These are phyloP conservation scores for Hofmannophila pseudospretella DNA, from an alignment of 2,888 invertebrate species.

Conservation along the genomic window DNA sequence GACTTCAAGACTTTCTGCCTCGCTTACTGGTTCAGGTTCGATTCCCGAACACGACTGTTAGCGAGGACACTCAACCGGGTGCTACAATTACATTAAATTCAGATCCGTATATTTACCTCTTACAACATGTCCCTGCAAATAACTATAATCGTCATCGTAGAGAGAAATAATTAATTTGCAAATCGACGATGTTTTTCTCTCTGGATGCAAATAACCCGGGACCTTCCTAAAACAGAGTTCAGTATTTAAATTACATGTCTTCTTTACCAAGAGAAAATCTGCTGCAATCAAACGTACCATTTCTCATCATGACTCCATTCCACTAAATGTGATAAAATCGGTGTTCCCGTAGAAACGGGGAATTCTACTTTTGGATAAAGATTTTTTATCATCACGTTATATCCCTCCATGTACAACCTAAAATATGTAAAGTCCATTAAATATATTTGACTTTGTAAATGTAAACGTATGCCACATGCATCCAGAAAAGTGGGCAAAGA, in stretches of 20 bases:
- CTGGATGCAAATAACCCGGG: background rate
- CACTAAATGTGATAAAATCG: conserved; percentile 87
- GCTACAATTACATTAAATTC: no score
- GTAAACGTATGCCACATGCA: no score
- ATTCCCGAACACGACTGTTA: no score
- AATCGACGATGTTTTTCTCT: background rate
- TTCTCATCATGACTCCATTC: conserved; percentile 88
- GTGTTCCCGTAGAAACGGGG: conserved; percentile 91
- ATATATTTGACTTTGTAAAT: no score
- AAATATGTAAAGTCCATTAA: no score
- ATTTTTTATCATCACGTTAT: conserved; percentile 81
- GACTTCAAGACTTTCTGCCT: no score
- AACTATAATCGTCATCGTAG: conserved; percentile 64
- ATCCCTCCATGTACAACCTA: conserved; percentile 86
- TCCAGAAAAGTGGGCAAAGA: no score
- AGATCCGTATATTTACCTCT: no score
- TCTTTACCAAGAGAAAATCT: no score
- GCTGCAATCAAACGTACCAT: conserved; percentile 60
- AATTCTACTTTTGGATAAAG: conserved; percentile 85
- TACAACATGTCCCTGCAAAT: conserved; percentile 85
- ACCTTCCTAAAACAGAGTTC: conserved; percentile 3
- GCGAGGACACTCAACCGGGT: no score
- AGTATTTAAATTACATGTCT: background rate
- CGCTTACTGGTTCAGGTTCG: no score
- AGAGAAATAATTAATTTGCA: conserved; percentile 5